Base-by-base conservation (phyloP, 2,797 vertebrate genomes). In the Schizopygopsis pylzovi region DNA sequence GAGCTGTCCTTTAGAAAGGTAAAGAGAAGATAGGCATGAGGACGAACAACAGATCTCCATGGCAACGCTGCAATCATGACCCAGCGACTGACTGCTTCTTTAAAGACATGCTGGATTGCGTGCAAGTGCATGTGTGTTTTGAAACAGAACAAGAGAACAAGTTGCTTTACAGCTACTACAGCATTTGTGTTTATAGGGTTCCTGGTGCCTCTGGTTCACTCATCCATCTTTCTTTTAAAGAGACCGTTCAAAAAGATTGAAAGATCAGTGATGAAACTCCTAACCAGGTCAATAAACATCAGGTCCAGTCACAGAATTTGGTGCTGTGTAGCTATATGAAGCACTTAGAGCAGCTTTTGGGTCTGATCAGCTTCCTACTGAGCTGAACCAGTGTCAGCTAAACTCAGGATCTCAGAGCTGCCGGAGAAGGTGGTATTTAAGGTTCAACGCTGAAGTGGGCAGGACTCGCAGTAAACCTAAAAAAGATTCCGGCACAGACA, bases 21-120 rank as follows among this genome's bases (percentile, higher is more conserved):
- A 86, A 85, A 89, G 75, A 88, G 82, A 85, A 90, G 84, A 86
- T 87, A 72, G 39, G 39, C 59, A 81, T 88, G 90, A 90, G 90
- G 89, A 91, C 90, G 84, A 92, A 92, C 65, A 91, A 91, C 91
- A 91, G 89, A 92, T 95, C 92, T 90, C 94, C 92, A 95, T 94
- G 91, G 93, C 87, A 95, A 94, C 94, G 86, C 90, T 89, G 91
- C 88, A 88, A 91, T 92, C 87, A 91, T 85, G 87, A 91, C 90
- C 79, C 79, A 85, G 75, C 56, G 20, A 52, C 61, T 78, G 83
- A 61, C 70, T 82, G 68, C 59, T 85, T 81, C 39, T 80, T 54
- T 72, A 87, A 86, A 85, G 78, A 88, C 85, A 41, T 59, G 33
- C 67, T 59, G 71, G 67, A 85, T 84, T 85, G 67, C 76, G 45